phyloP scores from a whole-genome alignment of 2,888 invertebrate genomes.

The Sphaerophoria rueppellii region DNA sequence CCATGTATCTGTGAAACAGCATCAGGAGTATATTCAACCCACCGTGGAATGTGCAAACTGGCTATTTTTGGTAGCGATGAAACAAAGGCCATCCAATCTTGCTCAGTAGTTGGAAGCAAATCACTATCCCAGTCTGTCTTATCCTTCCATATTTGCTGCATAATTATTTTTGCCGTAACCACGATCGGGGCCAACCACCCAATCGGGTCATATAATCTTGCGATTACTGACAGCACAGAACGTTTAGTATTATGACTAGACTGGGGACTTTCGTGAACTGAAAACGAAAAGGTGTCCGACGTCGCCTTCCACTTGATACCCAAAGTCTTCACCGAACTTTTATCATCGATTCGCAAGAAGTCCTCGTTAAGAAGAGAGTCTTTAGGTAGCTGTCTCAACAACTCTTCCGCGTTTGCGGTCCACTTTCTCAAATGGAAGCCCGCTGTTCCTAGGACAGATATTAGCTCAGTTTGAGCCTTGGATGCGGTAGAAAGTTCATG shows the following conservation, averaged over 20 bases:
- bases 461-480: neutral
- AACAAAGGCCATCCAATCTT: conserved; percentile 30
- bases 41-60: conserved; percentile 40
- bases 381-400: neutral
- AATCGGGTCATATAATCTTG: conserved; percentile 9
- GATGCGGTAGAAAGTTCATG: neutral
- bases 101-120: neutral
- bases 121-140: conserved; percentile 41
- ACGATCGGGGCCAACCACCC: conserved; percentile 18
- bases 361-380: conserved; percentile 8
- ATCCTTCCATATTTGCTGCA: conserved; percentile 36
- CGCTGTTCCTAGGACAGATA: neutral
- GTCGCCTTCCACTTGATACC: conserved; percentile 10
- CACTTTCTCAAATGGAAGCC: conserved; percentile 17
- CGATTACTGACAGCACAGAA: conserved; percentile 1
- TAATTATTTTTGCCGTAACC: conserved; percentile 1
- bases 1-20: conserved; percentile 31
- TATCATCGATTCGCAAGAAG: conserved; percentile 8
- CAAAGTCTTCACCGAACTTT: conserved; percentile 9
- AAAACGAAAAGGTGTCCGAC: conserved; percentile 18
- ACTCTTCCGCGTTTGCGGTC: neutral
- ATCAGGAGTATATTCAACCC: conserved; percentile 33
- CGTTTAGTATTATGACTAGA: conserved; percentile 2
- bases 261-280: neutral
- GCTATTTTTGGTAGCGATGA: neutral